Percentiles rank a stretch among this genome's conserved stretches.
Conservation (phyloP, 2,113 vertebrate species). For the Planiliza haematocheilus region DNA sequence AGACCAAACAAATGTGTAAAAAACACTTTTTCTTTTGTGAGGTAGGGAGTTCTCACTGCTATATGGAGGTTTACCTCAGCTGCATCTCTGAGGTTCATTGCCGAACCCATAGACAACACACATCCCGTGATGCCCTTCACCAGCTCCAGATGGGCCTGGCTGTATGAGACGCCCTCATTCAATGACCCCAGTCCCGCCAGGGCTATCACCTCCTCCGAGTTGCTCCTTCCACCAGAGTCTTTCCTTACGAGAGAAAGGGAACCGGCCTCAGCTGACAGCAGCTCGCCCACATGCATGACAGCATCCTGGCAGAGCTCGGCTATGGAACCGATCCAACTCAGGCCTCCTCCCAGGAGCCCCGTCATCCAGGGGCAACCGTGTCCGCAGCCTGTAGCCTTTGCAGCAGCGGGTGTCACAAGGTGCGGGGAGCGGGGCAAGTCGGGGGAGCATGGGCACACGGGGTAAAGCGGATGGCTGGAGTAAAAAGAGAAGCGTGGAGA, state of each 20-base stretch:
- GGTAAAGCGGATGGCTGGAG: conserved; percentile 18
- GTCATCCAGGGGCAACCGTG: conserved; percentile 63
- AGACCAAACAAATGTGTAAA: no score
- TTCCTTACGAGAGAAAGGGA: conserved; percentile 57
- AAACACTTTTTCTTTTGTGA: no score
- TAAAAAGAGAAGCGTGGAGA: conserved; percentile 28
- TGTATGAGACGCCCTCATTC: conserved; percentile 20
- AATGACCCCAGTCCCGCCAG: conserved; percentile 1
- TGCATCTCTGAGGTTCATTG: conserved; percentile 64
- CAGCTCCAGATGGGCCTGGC: conserved; percentile 49
- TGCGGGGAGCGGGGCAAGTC: conserved; percentile 21
- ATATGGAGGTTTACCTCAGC: conserved; percentile 60
- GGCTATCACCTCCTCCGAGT: conserved; percentile 53
- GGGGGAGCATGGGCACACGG: conserved; percentile 34
- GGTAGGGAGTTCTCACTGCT: not conserved
- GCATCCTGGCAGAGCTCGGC: conserved; percentile 63
- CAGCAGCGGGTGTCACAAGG: not conserved
- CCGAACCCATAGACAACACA: conserved; percentile 51
- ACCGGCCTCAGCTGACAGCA: conserved; percentile 55
- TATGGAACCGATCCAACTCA: conserved; percentile 47
- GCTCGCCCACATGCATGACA: conserved; percentile 53
- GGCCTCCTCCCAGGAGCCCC: conserved; percentile 54
- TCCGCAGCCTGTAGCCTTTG: conserved; percentile 41
- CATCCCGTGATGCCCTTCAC: conserved; percentile 65
- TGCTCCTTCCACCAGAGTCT: conserved; percentile 35